A percentile compares a stretch with the other conserved stretches of the same genome.
Conservation (phyloP, 2,113 vertebrate species). For the Triplophysa rosa region DNA sequence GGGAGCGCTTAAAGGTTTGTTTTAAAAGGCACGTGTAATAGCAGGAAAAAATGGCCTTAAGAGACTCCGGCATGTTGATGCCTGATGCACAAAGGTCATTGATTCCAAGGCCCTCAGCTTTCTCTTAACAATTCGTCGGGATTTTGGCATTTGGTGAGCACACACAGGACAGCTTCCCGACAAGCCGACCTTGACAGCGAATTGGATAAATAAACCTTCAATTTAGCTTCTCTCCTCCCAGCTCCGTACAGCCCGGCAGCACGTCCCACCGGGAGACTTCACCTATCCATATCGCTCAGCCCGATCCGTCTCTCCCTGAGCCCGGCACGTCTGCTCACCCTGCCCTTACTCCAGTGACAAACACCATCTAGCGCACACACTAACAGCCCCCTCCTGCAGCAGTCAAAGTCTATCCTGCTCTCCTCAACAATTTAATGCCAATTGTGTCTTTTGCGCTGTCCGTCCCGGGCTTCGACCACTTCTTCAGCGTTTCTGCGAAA, state of each 20-base stretch:
- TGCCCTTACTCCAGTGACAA: conserved; percentile 90
- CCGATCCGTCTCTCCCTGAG: conserved; percentile 75
- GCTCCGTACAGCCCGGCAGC: conserved; percentile 77
- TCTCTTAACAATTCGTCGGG: conserved; percentile 91
- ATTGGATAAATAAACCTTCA: conserved; percentile 99
- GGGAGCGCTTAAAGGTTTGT: conserved; percentile 38
- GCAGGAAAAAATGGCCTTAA: conserved; percentile 85
- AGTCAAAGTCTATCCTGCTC: conserved; percentile 96
- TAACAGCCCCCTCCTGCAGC: conserved; percentile 82
- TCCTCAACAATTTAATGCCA: conserved; percentile 95
- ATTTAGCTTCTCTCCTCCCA: conserved; percentile 90
- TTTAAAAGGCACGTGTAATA: conserved; percentile 83
- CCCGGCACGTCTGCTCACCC: conserved; percentile 76
- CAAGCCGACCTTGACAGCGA: conserved; percentile 99
- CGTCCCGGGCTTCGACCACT: conserved; percentile 70
- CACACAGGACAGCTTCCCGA: conserved; percentile 95
- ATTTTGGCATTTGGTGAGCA: conserved; percentile 99
- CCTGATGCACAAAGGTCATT: conserved; percentile 96
- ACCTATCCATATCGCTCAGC: conserved; percentile 98
- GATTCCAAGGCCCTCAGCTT: conserved; percentile 81
- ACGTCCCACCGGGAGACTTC: conserved; percentile 94
- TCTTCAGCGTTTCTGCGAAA: conserved; percentile 57
- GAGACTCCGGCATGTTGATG: conserved; percentile 90
- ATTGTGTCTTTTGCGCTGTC: conserved; percentile 83
- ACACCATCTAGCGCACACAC: conserved; percentile 92